Evolutionary conservation across 2,113 vertebrate species (phyloP).

Genomic region (Thamnaconus septentrionalis): DNA sequence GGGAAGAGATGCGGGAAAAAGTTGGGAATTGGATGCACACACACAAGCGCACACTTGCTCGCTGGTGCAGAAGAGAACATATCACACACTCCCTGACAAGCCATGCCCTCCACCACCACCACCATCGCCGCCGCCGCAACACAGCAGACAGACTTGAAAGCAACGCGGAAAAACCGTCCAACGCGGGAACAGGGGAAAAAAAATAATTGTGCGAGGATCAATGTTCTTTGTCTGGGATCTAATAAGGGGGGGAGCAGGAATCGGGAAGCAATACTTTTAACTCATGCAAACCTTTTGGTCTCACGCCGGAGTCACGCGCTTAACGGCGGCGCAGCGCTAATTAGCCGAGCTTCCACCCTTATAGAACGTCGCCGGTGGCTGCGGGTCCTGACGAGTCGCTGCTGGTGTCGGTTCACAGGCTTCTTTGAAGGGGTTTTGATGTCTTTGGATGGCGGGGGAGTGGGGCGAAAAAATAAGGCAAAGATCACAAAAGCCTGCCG

Average conservation of each 20-base stretch:
- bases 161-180: conserved; percentile 45
- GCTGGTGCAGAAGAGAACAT: conserved; percentile 11
- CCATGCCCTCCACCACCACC: background rate
- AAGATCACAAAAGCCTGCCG: too few species aligned
- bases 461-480: too few species aligned
- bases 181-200: conserved; percentile 23
- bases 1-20: background rate
- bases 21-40: too few species aligned
- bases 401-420: conserved; percentile 1
- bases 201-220: conserved; percentile 64
- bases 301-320: conserved; percentile 20
- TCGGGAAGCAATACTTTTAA: conserved; percentile 42
- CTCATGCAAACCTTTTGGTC: conserved; percentile 38
- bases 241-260: conserved; percentile 46
- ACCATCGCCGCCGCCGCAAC: too few species aligned
- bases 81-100: conserved; percentile 17
- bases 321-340: conserved; percentile 35
- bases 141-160: conserved; percentile 37
- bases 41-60: conserved; percentile 1
- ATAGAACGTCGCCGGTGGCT: conserved; percentile 20
- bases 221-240: conserved; percentile 47
- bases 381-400: conserved; percentile 24
- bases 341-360: conserved; percentile 42
- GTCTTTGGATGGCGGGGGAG: too few species aligned
- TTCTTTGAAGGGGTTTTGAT: background rate